phyloP scores from a whole-genome alignment of 2,113 vertebrate species.

The Nycticorax nycticorax region DNA sequence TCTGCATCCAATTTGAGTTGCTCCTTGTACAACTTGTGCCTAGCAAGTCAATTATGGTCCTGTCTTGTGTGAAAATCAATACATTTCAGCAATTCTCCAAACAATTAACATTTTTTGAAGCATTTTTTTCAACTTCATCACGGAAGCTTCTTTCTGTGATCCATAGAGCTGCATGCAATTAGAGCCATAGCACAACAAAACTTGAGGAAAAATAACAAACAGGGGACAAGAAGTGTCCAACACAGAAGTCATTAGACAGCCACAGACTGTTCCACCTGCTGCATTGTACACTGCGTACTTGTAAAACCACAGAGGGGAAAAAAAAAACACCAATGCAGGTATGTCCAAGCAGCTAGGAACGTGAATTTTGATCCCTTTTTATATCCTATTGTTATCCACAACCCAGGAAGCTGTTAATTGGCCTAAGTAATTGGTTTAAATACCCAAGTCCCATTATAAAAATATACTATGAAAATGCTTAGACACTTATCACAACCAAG shows the following conservation, averaged over 20 bases:
- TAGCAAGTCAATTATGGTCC: neutral
- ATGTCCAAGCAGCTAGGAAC: neutral
- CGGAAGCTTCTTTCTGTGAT: neutral
- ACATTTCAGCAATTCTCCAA: constrained; percentile 8
- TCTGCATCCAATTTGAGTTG: neutral
- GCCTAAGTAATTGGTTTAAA: constrained; percentile 54
- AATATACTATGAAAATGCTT: constrained; percentile 35
- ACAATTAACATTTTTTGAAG: neutral
- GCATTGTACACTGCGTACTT: rapidly evolving
- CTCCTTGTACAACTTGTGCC: neutral
- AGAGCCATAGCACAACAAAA: neutral
- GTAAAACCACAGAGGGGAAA: neutral
- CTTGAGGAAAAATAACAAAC: neutral
- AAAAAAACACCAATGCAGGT: neutral
- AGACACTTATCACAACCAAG: constrained; percentile 53
- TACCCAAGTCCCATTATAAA: constrained; percentile 42
- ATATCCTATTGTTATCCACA: constrained; percentile 19
- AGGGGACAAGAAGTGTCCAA: neutral
- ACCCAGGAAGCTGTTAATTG: constrained; percentile 45
- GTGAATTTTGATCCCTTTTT: constrained; percentile 18
- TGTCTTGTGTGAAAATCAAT: neutral
- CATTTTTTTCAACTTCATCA: constrained; percentile 20
- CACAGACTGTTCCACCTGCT: constrained; percentile 1
- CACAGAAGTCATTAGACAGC: constrained; percentile 10
- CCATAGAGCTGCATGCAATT: neutral